phyloP scores from a whole-genome alignment of 2,113 vertebrate species.

The Cyprinus carpio region DNA sequence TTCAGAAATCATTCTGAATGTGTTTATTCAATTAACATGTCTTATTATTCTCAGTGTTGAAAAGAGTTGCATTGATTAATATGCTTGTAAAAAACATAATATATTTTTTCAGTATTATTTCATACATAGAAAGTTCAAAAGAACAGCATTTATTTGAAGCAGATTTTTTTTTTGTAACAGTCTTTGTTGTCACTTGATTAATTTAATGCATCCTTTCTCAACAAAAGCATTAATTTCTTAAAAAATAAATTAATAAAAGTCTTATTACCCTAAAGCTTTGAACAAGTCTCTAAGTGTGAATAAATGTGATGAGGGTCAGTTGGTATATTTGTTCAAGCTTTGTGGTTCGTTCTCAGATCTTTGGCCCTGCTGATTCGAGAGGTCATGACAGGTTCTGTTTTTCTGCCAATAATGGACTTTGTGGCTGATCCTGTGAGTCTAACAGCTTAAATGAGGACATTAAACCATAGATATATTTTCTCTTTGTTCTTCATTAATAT shows the following conservation, averaged over 20 bases:
- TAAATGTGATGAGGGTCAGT: background rate
- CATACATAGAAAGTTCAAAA: background rate
- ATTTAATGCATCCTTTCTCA: background rate
- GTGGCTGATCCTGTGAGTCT: slow-evolving; percentile 91
- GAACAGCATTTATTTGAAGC: background rate
- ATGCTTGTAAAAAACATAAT: background rate
- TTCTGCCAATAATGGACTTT: slow-evolving; percentile 96
- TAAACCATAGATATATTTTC: background rate
- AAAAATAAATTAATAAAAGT: too few species aligned
- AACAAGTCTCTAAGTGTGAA: background rate
- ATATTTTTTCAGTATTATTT: background rate
- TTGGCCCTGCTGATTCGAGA: slow-evolving; percentile 90
- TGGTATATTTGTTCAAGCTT: background rate
- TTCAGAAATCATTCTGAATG: background rate
- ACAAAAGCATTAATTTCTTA: background rate
- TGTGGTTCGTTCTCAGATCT: slow-evolving; percentile 74
- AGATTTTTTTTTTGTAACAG: background rate
- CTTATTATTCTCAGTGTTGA: background rate
- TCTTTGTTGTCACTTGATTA: background rate
- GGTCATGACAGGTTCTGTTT: slow-evolving; percentile 90
- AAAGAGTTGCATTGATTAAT: background rate
- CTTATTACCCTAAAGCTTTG: background rate
- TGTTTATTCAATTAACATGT: background rate
- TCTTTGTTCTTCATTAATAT: background rate
- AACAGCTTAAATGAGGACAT: background rate